Percentiles rank a stretch among this genome's conserved stretches.
Evolutionary conservation across 2,888 invertebrate species (phyloP).

Genomic region (Fragum whitleyi): DNA sequence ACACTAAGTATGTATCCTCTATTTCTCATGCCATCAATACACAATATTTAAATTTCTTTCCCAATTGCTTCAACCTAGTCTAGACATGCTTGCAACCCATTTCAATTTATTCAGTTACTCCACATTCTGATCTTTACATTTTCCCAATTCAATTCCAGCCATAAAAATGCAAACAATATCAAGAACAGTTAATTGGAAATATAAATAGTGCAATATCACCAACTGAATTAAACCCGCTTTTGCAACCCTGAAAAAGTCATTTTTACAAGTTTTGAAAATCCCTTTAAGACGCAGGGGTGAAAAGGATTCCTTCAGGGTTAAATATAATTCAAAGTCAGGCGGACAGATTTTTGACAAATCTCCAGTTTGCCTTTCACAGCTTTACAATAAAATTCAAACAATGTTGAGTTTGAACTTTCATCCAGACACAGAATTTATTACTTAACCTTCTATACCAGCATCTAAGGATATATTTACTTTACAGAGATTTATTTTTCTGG

Average conservation of each 20-base stretch:
- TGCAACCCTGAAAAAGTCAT: too few species aligned
- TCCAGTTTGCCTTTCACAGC: background rate
- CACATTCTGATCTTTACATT: background rate
- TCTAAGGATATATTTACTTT: too few species aligned
- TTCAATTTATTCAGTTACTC: background rate
- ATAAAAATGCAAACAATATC: background rate
- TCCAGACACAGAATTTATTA: background rate
- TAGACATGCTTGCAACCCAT: background rate
- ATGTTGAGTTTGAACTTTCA: background rate
- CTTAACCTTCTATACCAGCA: too few species aligned
- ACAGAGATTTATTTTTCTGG: too few species aligned
- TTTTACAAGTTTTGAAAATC: too few species aligned
- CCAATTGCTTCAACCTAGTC: background rate
- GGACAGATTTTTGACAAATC: background rate
- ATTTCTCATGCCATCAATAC: background rate
- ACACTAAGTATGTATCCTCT: too few species aligned
- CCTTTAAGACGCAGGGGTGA: background rate
- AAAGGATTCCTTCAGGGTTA: background rate
- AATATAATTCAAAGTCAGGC: background rate
- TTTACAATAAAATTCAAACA: constrained; percentile 1
- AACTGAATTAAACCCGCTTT: too few species aligned
- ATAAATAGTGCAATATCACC: too few species aligned
- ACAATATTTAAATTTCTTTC: constrained; percentile 3
- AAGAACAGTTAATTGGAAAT: too few species aligned
- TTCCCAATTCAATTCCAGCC: background rate